phyloP scores from a whole-genome alignment of 2,888 invertebrate genomes.

The Cantharis lateralis region DNA sequence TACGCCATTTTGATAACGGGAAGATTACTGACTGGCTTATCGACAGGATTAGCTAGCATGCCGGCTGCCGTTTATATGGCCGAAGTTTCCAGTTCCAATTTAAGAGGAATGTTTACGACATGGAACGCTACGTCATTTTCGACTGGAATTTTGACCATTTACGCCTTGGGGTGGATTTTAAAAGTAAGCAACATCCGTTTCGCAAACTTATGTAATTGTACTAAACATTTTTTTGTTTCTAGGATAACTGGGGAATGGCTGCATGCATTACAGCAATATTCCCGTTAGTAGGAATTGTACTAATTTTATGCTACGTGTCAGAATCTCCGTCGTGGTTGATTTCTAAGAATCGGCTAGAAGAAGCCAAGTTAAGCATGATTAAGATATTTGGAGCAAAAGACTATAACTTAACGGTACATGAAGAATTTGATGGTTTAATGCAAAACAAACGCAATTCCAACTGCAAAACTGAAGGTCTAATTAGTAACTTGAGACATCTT shows the following conservation, averaged over 20 bases:
- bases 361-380: slow-evolving; percentile 55
- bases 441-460: slow-evolving; percentile 36
- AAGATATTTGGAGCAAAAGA: slow-evolving; percentile 52
- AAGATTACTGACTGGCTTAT: slow-evolving; percentile 57
- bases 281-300: slow-evolving; percentile 53
- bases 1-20: slow-evolving; percentile 56
- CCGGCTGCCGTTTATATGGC: slow-evolving; percentile 62
- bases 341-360: slow-evolving; percentile 55
- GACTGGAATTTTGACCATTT: slow-evolving; percentile 59
- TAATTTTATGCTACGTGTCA: slow-evolving; percentile 55
- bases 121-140: slow-evolving; percentile 62
- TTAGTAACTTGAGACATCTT: slow-evolving; percentile 45
- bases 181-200: slow-evolving; percentile 47
- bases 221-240: slow-evolving; percentile 29
- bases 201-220: neutral
- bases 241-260: slow-evolving; percentile 58
- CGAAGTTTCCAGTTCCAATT: slow-evolving; percentile 56
- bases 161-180: slow-evolving; percentile 58
- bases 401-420: slow-evolving; percentile 38
- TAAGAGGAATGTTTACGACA: slow-evolving; percentile 60
- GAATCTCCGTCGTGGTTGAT: slow-evolving; percentile 63
- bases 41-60: slow-evolving; percentile 60
- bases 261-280: slow-evolving; percentile 55
- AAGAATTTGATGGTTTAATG: slow-evolving; percentile 46
- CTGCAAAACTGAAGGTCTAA: slow-evolving; percentile 11